A percentile compares a stretch with the other conserved stretches of the same genome.
Evolutionary conservation across 1,140 invertebrate species (phyloP).

Genomic region (Bombus balteatus): DNA sequence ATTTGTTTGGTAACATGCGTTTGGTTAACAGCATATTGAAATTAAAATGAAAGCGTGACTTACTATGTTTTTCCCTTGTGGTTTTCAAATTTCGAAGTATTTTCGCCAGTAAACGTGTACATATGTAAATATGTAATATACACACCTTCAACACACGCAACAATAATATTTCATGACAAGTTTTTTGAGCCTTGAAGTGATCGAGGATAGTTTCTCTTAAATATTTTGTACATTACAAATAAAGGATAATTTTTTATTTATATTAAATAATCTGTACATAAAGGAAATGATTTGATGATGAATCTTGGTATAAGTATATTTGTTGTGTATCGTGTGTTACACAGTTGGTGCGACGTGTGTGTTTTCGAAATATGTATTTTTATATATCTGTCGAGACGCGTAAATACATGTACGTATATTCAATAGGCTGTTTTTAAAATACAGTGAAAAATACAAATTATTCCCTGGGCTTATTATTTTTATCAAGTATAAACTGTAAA

Average conservation of each 20-base stretch:
- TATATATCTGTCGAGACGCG: conserved; percentile 45
- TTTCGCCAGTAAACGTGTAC: conserved; percentile 56
- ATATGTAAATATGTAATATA: conserved; percentile 34
- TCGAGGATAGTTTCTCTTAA: conserved; percentile 29
- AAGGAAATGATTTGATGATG: conserved; percentile 12
- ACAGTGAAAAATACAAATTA: conserved; percentile 52
- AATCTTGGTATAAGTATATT: conserved; percentile 28
- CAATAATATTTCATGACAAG: conserved; percentile 63
- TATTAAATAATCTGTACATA: conserved; percentile 76
- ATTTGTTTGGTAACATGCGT: background rate
- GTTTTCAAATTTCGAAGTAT: conserved; percentile 30
- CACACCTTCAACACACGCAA: conserved; percentile 39
- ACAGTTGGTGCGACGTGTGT: conserved; percentile 8
- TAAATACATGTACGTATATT: conserved; percentile 14
- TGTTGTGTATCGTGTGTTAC: conserved; percentile 29
- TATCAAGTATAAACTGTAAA: background rate
- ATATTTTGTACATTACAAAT: conserved; percentile 75
- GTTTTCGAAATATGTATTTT: conserved; percentile 50
- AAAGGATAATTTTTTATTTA: conserved; percentile 72
- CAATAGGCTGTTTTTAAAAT: conserved; percentile 59
- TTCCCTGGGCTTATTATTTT: conserved; percentile 44
- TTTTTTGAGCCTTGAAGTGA: conserved; percentile 23
- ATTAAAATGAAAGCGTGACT: too few relatives aligned
- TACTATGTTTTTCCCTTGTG: background rate
- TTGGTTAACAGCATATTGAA: background rate